Conservation (phyloP, 2,113 vertebrate species). For the Pangasianodon hypophthalmus region DNA sequence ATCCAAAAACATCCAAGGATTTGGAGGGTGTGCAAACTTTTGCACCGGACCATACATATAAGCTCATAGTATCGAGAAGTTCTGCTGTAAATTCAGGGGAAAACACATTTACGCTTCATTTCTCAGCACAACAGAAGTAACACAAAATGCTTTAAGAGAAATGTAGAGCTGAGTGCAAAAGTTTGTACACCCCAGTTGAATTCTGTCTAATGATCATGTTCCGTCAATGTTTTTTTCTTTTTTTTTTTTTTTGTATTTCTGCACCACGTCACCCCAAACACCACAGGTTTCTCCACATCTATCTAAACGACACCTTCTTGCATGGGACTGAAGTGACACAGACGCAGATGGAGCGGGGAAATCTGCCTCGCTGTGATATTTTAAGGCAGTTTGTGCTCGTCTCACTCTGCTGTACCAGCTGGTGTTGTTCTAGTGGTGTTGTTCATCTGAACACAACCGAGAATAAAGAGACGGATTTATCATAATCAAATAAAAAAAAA, state of each 20-base stretch:
- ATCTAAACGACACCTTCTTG: not conserved
- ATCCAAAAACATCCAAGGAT: not conserved
- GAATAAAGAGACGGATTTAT: not conserved
- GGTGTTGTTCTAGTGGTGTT: not conserved
- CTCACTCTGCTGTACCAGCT: not conserved
- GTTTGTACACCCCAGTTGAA: not conserved
- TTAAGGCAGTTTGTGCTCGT: conserved; percentile 1
- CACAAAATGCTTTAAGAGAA: no score
- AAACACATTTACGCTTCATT: no score
- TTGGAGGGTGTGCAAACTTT: not conserved
- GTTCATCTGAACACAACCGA: not conserved
- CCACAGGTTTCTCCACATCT: not conserved
- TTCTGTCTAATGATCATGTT: not conserved
- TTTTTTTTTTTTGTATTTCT: not conserved
- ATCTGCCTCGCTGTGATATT: conserved; percentile 8
- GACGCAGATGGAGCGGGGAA: conserved; percentile 22
- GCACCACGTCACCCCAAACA: not conserved
- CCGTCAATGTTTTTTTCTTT: not conserved
- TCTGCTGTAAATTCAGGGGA: no score
- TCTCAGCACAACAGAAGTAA: no score
- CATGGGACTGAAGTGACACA: not conserved
- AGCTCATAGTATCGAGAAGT: no score
- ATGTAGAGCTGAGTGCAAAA: not conserved
- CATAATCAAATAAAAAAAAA: not conserved
- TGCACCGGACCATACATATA: no score